Percentiles rank a stretch among this genome's conserved stretches.
Conservation (phyloP, 2,888 invertebrate species). For the Melanchra persicariae region DNA sequence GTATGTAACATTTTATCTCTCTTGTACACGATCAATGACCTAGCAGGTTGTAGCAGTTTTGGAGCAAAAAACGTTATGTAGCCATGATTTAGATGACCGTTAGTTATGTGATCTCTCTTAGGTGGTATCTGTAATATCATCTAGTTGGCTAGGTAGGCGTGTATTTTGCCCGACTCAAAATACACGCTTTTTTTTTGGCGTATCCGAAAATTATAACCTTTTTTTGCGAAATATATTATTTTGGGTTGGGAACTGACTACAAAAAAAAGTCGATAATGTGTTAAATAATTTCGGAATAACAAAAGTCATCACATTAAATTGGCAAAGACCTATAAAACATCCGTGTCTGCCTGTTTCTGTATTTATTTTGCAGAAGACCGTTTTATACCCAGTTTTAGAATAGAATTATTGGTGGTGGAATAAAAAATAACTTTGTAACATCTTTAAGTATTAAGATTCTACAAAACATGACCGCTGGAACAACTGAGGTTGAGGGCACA, state of each 20-base stretch:
- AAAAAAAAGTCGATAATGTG: no score
- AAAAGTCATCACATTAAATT: neutral
- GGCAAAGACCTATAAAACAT: neutral
- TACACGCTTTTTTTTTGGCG: neutral
- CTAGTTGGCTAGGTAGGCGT: constrained; percentile 9
- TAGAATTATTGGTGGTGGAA: no score
- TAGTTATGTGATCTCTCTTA: constrained; percentile 49
- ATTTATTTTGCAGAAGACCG: neutral
- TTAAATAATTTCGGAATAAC: neutral
- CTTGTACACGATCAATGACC: constrained; percentile 63
- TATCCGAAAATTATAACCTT: neutral
- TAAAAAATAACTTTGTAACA: neutral
- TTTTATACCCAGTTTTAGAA: neutral
- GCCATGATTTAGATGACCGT: constrained; percentile 29
- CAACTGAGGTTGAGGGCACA: neutral
- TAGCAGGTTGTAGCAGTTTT: constrained; percentile 56
- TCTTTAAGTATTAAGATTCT: neutral
- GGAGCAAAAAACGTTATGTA: constrained; percentile 56
- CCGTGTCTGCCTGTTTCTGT: neutral
- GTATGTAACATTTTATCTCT: constrained; percentile 44
- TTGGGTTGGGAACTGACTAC: neutral
- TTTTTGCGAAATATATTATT: no score
- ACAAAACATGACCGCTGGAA: neutral
- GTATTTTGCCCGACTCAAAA: neutral
- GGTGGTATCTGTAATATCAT: constrained; percentile 26